Evolutionary conservation across 1,140 invertebrate species (phyloP), one percentile per base, ranked within the genome.

Genomic region (Neodiprion virginianus): DNA sequence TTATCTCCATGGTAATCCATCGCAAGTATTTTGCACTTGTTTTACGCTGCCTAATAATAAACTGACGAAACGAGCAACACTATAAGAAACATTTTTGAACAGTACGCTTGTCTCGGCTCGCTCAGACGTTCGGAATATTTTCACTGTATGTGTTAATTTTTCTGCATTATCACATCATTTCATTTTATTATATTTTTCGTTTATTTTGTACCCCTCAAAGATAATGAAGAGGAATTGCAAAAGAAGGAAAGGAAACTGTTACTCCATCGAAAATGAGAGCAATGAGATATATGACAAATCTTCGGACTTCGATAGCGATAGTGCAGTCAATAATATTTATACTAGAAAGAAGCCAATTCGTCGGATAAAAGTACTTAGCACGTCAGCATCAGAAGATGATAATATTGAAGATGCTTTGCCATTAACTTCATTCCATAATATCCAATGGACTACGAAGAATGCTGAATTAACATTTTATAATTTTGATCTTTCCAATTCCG

Each of bases 291-390:
- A 47, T 7, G 67, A 47, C 65, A 74, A 74, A 5, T 61, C 67
- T 47, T 74, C 65, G 28, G 11, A 67, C n/a, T 40, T 48, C 21
- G 72, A 73, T 73, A 73, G 72, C 21, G 21, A 69, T 73, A 73
- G 7, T 73, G 66, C 7, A 53, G 47, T 74, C 65, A 74, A 74
- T 71, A 74, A 74, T 74, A 71, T 14, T 71, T 74, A 48, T 74
- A 12, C 73, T 50, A 74, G 47, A 66, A 74, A n/a, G 11, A 74
- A 71, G 47, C 40, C 47, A 74, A 74, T 65, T 74, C 69, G 14
- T 10, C 1, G 21, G 14, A 74, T 9, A 74, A 74, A 74, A 49
- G 61, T 74, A 71, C 73, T 71, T 74, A 71, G 69, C 9, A 74
- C 73, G 0, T 74, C 73, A 12, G 69, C 70, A 74, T 67, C 2